Base-by-base conservation (phyloP, 2,888 invertebrate genomes). In the Ellobium chinense region DNA sequence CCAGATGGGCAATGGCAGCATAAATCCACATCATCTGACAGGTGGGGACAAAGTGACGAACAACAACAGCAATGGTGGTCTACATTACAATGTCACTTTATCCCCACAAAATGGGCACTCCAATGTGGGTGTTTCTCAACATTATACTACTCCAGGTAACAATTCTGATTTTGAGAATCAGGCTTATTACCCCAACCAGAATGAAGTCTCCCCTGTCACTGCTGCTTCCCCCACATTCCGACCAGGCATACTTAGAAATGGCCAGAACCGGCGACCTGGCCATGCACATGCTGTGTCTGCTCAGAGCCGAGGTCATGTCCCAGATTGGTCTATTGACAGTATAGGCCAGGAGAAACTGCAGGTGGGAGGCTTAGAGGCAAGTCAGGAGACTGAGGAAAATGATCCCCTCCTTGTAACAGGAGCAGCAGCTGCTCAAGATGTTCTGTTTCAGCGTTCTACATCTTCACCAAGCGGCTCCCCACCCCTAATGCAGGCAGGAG, bases 381-480 rank as follows among this genome's bases (percentile, higher is more conserved):
- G 74, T 29, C 66, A 46, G 36, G 80, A 73, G 7, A n/a, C 63
- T 4, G 80, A 74, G 18, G 80, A 80, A 36, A 58, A 74, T 58
- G 80, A 80, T 39, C 74, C 80, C 12, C 31, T 80, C 5, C 46
- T 80, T 1, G 74, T 80, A n/a, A 21, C 72, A 36, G 69, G 78
- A 14, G 31, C 37, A 29, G 70, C 36, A 5, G 58, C 68, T 29
- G 37, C 63, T 27, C 54, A 31, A 21, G 34, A 56, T 9, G 58
- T 65, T 24, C 31, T 34, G 18, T 72, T 58, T 58, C 78, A 70
- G 27, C 70, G 72, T 63, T 27, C 31, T 1, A 54, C 54, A 2
- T 56, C 36, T 9, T 63, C 74, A 0, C n/a, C 65, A 5, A 29
- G 39, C 14, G 58, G 58, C 31, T 77, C 68, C 4, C 68, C 68